These are phyloP conservation scores for Amblyteles armatorius DNA, from an alignment of 2,888 invertebrate species.

Conservation along the genomic window DNA sequence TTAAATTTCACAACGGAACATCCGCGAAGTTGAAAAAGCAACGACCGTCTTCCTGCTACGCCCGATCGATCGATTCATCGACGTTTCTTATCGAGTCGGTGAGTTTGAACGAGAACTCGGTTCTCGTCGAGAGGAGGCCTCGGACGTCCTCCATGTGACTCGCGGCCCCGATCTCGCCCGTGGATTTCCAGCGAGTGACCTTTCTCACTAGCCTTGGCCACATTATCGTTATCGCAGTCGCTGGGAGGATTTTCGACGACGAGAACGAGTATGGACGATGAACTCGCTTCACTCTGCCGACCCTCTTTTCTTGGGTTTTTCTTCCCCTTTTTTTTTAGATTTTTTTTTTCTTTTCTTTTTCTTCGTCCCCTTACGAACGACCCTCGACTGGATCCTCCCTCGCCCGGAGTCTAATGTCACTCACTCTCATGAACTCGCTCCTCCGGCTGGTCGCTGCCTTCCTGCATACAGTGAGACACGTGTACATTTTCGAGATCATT, in stretches of 20 bases:
- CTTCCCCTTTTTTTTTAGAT: neutral
- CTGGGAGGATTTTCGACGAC: neutral
- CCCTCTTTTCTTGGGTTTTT: neutral
- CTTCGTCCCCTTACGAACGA: neutral
- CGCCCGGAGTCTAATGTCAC: neutral
- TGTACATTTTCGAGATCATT: neutral
- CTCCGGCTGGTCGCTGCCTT: neutral
- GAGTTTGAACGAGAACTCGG: constrained; percentile 14
- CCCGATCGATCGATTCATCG: constrained; percentile 27
- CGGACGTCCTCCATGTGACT: constrained; percentile 44
- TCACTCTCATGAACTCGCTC: neutral
- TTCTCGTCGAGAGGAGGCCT: constrained; percentile 30
- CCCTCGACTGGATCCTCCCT: neutral
- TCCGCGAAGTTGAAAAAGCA: neutral
- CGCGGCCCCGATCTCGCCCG: constrained; percentile 32
- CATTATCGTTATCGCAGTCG: constrained; percentile 51
- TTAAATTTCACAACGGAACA: neutral
- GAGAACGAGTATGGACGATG: neutral
- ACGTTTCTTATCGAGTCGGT: constrained; percentile 26
- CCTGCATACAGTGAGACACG: neutral
- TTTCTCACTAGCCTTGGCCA: constrained; percentile 54
- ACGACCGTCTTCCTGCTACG: constrained; percentile 49
- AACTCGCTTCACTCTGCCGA: neutral
- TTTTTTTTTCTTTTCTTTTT: neutral
- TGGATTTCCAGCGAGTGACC: constrained; percentile 50